Base-by-base conservation (phyloP, 92 coral and sea anemone genomes). In the Palythoa grandis region DNA sequence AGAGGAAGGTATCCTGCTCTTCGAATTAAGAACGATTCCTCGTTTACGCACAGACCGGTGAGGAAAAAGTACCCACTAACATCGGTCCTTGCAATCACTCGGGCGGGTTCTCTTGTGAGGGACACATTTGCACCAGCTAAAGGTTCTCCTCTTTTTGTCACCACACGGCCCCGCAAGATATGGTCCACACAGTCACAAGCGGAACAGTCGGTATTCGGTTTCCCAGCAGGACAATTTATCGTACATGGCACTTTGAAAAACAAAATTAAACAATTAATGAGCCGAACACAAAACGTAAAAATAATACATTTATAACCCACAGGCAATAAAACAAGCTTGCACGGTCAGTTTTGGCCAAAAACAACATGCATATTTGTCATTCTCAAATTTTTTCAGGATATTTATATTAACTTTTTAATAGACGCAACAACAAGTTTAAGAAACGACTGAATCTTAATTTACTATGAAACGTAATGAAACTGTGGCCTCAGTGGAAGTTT, bases 91-190 rank as follows among this genome's bases (percentile, higher is more conserved):
- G 74, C 85, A 11, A 80, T 47, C 22, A 80, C 23, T 50, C 40
- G 85, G 3, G 54, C 14, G 40, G 85, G 75, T 7, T 80, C 22
- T 22, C 85, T 48, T 29, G 74, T 48, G 16, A 80, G 61, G 47
- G 25, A 65, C 61, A 80, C 85, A 40, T 80, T 66, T 47, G 85
- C 85, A 47, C 74, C 74, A n/a, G 74, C 61, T 22, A 80, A 39
- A 17, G 82, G 82, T 29, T 77, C 82, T 77, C 82, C 82, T 23
- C 70, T 35, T 56, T 63, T 15, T 15, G 82, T 57, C 24, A 54
- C 69, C 70, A 77, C 82, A 57, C 82, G 82, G 70, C 85, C 85
- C 63, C 85, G 47, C 65, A 80, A 43, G 43, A 80, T 80, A 80
- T 80, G 85, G 63, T 80, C 85, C 74, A 48, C 60, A 29, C 85